A percentile compares a stretch with the other conserved stretches of the same genome.
phyloP scores from a whole-genome alignment of 2,113 vertebrate genomes.

The Tupaia chinensis region DNA sequence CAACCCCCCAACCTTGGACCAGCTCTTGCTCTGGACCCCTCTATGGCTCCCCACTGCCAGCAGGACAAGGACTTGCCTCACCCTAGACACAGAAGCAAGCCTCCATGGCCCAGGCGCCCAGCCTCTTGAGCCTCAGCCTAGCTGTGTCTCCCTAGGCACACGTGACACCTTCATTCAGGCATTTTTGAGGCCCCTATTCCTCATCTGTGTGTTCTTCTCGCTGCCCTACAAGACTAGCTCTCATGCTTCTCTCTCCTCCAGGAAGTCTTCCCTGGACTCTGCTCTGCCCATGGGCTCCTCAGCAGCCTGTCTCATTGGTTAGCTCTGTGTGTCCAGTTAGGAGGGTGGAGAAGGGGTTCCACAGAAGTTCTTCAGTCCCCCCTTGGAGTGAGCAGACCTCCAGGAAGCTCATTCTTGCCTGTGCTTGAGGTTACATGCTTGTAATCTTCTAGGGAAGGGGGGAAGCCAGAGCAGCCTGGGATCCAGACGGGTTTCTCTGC shows the following conservation, averaged over 20 bases:
- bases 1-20: background rate
- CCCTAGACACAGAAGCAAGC: background rate
- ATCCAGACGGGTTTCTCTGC: background rate
- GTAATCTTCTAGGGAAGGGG: background rate
- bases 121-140: background rate
- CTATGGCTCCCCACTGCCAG: background rate
- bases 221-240: background rate
- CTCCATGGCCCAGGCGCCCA: background rate
- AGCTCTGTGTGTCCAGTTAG: background rate
- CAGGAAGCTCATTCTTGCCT: background rate
- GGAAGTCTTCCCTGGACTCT: background rate
- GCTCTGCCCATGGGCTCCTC: background rate
- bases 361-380: background rate
- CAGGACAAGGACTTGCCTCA: background rate
- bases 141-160: background rate
- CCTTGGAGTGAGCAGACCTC: background rate
- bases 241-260: background rate
- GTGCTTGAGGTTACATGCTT: background rate
- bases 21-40: background rate
- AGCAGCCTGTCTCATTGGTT: background rate
- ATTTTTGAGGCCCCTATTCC: background rate
- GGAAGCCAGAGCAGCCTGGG: background rate
- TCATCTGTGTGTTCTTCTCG: background rate
- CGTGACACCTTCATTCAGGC: background rate
- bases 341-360: background rate